A percentile compares a stretch with the other conserved stretches of the same genome.
These are phyloP conservation scores for Chesias legatella DNA, from an alignment of 2,888 invertebrate species.

Conservation along the genomic window DNA sequence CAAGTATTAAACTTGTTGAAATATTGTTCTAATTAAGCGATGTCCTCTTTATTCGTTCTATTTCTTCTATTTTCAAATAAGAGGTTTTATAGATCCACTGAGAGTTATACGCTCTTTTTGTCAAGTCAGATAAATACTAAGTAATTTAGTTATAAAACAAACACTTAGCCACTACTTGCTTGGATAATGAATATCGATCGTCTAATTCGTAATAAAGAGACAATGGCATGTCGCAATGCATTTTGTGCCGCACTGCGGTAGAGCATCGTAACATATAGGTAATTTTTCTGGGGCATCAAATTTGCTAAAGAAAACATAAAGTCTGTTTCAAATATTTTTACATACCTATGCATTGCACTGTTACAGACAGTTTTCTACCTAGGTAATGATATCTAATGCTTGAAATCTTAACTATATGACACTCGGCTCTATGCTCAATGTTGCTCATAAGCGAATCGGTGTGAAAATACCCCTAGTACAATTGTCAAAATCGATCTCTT, in stretches of 20 bases:
- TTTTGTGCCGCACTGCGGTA: slow-evolving; percentile 5
- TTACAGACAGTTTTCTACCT: too few relatives aligned
- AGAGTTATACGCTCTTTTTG: too few relatives aligned
- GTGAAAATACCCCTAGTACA: too few relatives aligned
- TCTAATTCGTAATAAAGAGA: slow-evolving; percentile 63
- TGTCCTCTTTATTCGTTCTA: neutral
- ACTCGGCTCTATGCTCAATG: too few relatives aligned
- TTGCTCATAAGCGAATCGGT: too few relatives aligned
- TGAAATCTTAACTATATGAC: too few relatives aligned
- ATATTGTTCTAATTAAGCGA: slow-evolving; percentile 34
- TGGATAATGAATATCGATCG: slow-evolving; percentile 66
- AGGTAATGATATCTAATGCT: too few relatives aligned
- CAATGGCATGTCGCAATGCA: slow-evolving; percentile 62
- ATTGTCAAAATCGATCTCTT: neutral
- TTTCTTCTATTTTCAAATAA: neutral
- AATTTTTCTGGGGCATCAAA: neutral
- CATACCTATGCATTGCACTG: too few relatives aligned
- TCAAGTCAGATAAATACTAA: too few relatives aligned
- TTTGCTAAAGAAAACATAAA: too few relatives aligned
- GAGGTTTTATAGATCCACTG: neutral
- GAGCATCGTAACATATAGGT: too few relatives aligned
- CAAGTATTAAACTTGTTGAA: slow-evolving; percentile 43
- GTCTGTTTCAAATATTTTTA: too few relatives aligned
- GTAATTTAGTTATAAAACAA: slow-evolving; percentile 14
- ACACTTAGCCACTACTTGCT: slow-evolving; percentile 24